Percentiles rank a stretch among this genome's conserved stretches.
Evolutionary conservation across 2,888 invertebrate genomes (phyloP).

Genomic region (Volucella inanis): DNA sequence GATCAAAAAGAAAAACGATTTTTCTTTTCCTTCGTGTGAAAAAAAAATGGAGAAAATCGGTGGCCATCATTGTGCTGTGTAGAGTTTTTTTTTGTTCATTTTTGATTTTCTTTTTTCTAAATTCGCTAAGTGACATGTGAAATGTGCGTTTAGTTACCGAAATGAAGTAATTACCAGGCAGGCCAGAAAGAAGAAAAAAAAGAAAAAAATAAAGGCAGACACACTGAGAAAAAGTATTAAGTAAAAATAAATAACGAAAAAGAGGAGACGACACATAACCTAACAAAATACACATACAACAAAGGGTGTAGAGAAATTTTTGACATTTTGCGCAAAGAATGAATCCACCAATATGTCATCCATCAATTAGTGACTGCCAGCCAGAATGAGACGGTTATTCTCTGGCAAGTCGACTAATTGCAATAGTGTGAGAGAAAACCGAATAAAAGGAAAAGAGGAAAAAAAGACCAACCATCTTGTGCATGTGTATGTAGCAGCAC

Average conservation of each 20-base stretch:
- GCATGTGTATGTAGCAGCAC: constrained; percentile 30
- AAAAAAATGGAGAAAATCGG: constrained; percentile 51
- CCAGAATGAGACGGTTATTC: constrained; percentile 53
- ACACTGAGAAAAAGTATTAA: constrained; percentile 44
- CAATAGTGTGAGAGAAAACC: constrained; percentile 11
- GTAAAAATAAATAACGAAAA: constrained; percentile 56
- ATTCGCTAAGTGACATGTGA: constrained; percentile 47
- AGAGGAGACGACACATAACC: constrained; percentile 35
- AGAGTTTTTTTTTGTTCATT: constrained; percentile 6
- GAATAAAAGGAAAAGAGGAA: too few relatives aligned
- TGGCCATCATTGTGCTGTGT: constrained; percentile 29
- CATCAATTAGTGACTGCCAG: constrained; percentile 28
- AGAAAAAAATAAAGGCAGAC: background rate
- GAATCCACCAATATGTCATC: constrained; percentile 27
- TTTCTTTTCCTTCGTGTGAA: background rate
- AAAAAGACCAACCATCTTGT: constrained; percentile 2
- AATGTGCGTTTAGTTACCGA: constrained; percentile 62
- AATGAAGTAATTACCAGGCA: constrained; percentile 58
- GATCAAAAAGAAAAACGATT: background rate
- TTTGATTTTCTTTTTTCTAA: constrained; percentile 8
- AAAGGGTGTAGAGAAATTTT: constrained; percentile 58
- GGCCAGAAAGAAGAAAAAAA: constrained; percentile 15
- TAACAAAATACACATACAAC: constrained; percentile 17
- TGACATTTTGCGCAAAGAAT: constrained; percentile 62
- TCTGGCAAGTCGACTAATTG: background rate